phyloP scores from a whole-genome alignment of 2,113 vertebrate genomes.

The Pachycephala philippinensis region DNA sequence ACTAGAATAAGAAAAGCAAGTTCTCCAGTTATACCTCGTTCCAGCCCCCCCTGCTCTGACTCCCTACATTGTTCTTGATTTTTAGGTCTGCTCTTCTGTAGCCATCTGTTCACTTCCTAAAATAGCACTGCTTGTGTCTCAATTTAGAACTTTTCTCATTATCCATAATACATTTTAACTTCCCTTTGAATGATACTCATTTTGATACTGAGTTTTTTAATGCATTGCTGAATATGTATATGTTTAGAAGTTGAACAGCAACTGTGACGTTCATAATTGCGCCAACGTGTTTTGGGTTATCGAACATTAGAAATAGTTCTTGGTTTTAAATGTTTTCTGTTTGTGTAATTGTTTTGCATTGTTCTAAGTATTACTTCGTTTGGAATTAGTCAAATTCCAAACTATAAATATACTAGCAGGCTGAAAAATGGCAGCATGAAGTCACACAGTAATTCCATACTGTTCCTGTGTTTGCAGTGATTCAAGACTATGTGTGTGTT shows the following conservation, averaged over 20 bases:
- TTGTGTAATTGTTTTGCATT: background rate
- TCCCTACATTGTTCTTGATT: constrained; percentile 8
- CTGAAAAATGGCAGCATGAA: background rate
- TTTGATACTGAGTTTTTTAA: background rate
- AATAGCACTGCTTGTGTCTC: constrained; percentile 38
- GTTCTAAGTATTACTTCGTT: background rate
- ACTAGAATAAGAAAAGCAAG: background rate
- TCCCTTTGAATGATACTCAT: background rate
- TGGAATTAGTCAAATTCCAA: background rate
- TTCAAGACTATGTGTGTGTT: accelerated
- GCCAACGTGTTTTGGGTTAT: background rate
- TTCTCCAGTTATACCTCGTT: background rate
- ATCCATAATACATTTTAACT: constrained; percentile 2
- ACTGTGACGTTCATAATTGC: background rate
- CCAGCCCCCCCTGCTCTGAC: background rate
- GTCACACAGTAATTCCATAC: background rate
- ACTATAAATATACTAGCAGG: background rate
- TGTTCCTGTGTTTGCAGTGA: background rate
- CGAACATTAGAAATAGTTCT: background rate
- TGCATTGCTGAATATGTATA: background rate
- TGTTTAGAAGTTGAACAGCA: background rate
- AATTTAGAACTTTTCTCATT: constrained; percentile 6
- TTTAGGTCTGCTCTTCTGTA: background rate
- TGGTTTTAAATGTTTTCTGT: background rate
- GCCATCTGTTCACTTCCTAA: constrained; percentile 47